Evolutionary conservation across 2,113 vertebrate genomes (phyloP), one percentile per base, ranked within the genome.

Genomic region (Lophotis ruficrista): DNA sequence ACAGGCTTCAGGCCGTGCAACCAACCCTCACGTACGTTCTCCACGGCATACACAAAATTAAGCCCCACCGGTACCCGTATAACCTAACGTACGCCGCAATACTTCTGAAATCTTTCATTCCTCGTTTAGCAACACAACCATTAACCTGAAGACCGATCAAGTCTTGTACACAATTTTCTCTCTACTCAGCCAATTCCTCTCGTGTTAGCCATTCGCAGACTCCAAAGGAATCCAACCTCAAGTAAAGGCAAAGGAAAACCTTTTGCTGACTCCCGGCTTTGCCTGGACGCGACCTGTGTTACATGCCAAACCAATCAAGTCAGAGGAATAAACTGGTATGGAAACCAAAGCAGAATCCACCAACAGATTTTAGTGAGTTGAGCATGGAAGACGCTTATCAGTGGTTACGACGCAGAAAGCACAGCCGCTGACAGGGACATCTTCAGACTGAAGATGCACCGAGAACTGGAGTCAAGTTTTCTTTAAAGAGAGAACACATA

Each of bases 21-120:
- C 61, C 23, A 28, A 50, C 80, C 31, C n/a, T 12, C 4, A 7
- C 0, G 7, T 8, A n/a, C 14, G 4, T 1, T 10, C n/a, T 33
- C 3, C 0, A 14, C 0, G 2, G 17, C 14, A 28, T 5, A 12
- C 2, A 21, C 21, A 60, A 41, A 38, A 23, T 3, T 12, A 41
- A 53, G 64, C 58, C 62, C 25, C 17, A 3, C 25, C 5, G 4
- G 56, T 37, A 14, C 58, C 12, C 3, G 1, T 7, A 8, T 10
- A 41, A 53, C 24, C 62, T 30, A 65, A 51, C 15, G 16, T 7
- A 38, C 0, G 4, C 50, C 12, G 21, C 28, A 45, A n/a, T 12
- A 45, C 33, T 31, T 73, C 2, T 15, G 21, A 65, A 53, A 23
- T 38, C 65, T 58, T 51, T 57, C 54, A 30, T 23, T 30, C 70